phyloP scores from a whole-genome alignment of 1,140 invertebrate species.

The Drosophila cardini region DNA sequence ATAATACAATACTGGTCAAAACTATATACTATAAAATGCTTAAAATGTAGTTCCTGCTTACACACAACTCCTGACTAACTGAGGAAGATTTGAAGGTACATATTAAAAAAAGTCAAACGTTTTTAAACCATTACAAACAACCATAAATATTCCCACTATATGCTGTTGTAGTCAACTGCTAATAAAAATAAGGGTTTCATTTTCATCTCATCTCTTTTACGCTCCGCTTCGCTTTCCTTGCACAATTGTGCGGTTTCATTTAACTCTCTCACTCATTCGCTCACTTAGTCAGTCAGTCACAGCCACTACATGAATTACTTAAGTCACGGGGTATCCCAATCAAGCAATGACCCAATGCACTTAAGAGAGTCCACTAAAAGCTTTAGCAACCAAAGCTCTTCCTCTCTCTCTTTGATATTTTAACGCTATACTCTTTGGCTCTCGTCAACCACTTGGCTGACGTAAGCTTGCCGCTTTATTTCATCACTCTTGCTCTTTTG shows the following conservation, averaged over 20 bases:
- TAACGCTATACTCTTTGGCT: neutral
- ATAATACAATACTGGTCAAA: conserved; percentile 20
- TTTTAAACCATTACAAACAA: conserved; percentile 46
- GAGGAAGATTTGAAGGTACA: conserved; percentile 84
- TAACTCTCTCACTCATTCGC: neutral
- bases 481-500: conserved; percentile 32
- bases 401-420: neutral
- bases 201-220: neutral
- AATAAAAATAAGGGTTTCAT: conserved; percentile 1
- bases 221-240: neutral
- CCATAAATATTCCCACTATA: conserved; percentile 36
- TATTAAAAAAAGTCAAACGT: conserved; percentile 57
- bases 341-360: conserved; percentile 13
- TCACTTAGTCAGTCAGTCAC: neutral
- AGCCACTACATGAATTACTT: conserved; percentile 8
- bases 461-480: conserved; percentile 28
- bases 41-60: conserved; percentile 68
- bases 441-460: conserved; percentile 20
- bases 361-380: conserved; percentile 11
- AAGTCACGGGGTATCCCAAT: conserved; percentile 14
- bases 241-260: neutral
- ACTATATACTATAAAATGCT: conserved; percentile 43
- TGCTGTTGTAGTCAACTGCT: conserved; percentile 52
- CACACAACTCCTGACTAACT: conserved; percentile 82
- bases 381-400: conserved; percentile 3